Evolutionary conservation across 2,797 vertebrate genomes (phyloP).

Genomic region (Microtus agrestis): DNA sequence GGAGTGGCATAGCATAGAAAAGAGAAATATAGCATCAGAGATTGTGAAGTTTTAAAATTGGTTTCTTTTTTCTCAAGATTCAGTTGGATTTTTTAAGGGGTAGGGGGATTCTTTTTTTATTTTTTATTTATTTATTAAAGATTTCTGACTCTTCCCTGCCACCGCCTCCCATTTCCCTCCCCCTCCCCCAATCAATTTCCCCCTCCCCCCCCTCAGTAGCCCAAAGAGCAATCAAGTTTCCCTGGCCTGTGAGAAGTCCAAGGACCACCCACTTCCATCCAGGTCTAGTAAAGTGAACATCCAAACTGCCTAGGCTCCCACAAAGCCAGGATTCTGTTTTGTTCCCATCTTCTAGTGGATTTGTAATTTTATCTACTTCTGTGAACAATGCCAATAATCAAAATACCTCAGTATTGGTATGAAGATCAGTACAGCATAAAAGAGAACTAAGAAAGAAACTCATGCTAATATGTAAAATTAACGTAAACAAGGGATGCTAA

Average conservation of each 20-base stretch:
- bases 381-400: background rate
- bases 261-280: too few species aligned
- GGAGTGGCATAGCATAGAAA: background rate
- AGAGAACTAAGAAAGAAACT: background rate
- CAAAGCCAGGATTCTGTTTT: background rate
- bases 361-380: background rate
- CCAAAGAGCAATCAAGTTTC: too few species aligned
- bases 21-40: background rate
- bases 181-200: too few species aligned
- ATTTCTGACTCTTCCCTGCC: too few species aligned
- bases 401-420: background rate
- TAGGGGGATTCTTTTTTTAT: too few species aligned
- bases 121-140: too few species aligned
- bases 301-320: too few species aligned
- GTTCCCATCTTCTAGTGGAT: background rate
- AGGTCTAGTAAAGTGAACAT: too few species aligned
- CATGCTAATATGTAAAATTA: background rate
- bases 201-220: too few species aligned
- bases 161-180: too few species aligned
- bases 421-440: background rate
- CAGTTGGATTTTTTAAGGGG: too few species aligned
- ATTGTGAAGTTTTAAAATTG: background rate
- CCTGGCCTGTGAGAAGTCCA: too few species aligned
- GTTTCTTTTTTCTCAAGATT: background rate
- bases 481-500: background rate